A percentile compares a stretch with the other conserved stretches of the same genome.
phyloP scores from a whole-genome alignment of 2,888 invertebrate species.

The Microplitis manilae region DNA sequence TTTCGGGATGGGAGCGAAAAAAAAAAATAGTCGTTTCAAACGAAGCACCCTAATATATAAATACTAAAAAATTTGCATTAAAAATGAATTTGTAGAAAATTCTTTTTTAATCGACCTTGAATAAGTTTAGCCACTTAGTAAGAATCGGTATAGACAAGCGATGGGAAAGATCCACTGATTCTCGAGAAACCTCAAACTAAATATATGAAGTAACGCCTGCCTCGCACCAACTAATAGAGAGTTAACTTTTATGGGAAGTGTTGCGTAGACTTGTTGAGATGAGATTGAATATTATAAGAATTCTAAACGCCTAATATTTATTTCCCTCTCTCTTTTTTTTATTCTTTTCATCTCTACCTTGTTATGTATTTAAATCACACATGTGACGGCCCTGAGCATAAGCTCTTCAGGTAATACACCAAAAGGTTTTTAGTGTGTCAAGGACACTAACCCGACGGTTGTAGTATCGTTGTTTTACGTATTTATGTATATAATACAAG shows the following conservation, averaged over 20 bases:
- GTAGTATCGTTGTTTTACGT: constrained; percentile 7
- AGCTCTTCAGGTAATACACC: constrained; percentile 32
- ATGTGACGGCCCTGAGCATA: constrained; percentile 46
- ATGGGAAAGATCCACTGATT: constrained; percentile 8
- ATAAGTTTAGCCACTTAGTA: constrained; percentile 2
- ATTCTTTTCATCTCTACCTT: background rate
- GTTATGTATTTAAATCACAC: constrained; percentile 56
- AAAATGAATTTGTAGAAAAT: no score
- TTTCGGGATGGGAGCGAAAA: no score
- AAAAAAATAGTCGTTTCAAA: no score
- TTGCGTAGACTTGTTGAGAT: background rate
- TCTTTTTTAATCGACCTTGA: background rate
- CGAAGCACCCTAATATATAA: no score
- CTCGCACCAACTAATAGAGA: background rate
- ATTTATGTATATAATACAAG: background rate
- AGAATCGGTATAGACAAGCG: background rate
- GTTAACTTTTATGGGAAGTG: background rate
- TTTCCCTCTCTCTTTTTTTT: background rate
- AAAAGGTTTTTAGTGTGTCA: constrained; percentile 56
- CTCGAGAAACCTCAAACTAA: background rate
- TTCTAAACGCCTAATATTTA: background rate
- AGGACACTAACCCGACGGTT: constrained; percentile 52
- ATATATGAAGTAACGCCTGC: background rate
- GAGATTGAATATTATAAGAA: constrained; percentile 13
- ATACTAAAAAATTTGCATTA: no score